phyloP scores from a whole-genome alignment of 2,888 invertebrate genomes.

The Atrina japonica region DNA sequence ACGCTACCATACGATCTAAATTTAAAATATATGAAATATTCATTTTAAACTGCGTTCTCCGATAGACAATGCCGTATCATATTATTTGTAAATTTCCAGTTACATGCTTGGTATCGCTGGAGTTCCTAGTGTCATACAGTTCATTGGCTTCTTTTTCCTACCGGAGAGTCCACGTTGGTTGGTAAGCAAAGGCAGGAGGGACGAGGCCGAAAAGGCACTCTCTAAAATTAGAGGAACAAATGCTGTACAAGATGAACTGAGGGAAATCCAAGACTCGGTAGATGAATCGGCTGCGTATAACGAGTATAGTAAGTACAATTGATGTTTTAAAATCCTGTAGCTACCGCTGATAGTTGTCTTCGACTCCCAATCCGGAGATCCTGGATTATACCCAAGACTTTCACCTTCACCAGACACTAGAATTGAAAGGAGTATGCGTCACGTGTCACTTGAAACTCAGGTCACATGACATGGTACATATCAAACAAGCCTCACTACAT shows the following conservation, averaged over 20 bases:
- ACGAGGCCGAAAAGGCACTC: conserved; percentile 76
- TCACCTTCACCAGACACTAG: neutral
- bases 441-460: too few relatives aligned
- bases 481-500: too few relatives aligned
- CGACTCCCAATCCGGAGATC: neutral
- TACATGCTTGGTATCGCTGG: conserved; percentile 83
- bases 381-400: neutral
- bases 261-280: conserved; percentile 76
- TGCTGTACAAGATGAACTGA: conserved; percentile 79
- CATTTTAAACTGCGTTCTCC: too few relatives aligned
- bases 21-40: too few relatives aligned
- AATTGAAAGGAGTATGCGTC: too few relatives aligned
- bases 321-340: too few relatives aligned
- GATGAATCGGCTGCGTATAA: conserved; percentile 52
- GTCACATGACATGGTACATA: too few relatives aligned
- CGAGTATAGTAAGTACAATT: conserved; percentile 25
- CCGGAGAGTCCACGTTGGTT: conserved; percentile 83
- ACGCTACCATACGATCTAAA: too few relatives aligned
- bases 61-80: too few relatives aligned
- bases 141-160: conserved; percentile 82
- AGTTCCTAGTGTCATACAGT: conserved; percentile 82
- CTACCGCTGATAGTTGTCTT: too few relatives aligned
- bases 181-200: conserved; percentile 60
- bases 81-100: conserved; percentile 69
- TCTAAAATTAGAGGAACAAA: conserved; percentile 76